Evolutionary conservation across 2,113 vertebrate species (phyloP).

Genomic region (Atlantisia rogersi): DNA sequence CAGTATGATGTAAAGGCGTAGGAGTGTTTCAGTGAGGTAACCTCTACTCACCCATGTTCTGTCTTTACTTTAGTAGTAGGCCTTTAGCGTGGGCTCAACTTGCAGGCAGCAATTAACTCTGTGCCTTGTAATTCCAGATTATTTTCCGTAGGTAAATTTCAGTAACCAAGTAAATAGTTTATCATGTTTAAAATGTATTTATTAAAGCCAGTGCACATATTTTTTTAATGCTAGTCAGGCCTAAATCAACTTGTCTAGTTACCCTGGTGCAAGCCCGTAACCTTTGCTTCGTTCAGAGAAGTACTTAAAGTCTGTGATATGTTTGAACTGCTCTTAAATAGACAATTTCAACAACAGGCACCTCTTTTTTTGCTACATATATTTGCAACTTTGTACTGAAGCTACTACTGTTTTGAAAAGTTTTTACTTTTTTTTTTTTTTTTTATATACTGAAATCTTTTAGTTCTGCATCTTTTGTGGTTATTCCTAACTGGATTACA

Average conservation of each 20-base stretch:
- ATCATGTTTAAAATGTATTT: constrained; percentile 53
- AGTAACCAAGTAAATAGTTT: constrained; percentile 47
- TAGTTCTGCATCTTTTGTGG: not conserved
- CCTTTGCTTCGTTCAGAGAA: constrained; percentile 43
- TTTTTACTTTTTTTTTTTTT: constrained; percentile 56
- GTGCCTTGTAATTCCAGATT: constrained; percentile 57
- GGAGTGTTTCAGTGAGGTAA: not conserved
- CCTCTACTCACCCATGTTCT: not conserved
- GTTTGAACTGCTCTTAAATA: constrained; percentile 31
- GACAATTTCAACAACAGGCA: constrained; percentile 1
- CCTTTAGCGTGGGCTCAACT: not conserved
- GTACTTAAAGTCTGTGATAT: not conserved
- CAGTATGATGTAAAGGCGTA: not conserved
- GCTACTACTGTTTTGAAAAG: constrained; percentile 51
- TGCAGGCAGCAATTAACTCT: constrained; percentile 39
- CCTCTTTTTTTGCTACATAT: not conserved
- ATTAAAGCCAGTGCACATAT: constrained; percentile 46
- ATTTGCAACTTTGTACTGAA: constrained; percentile 54
- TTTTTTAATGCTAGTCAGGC: not conserved
- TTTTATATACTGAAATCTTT: constrained; percentile 35
- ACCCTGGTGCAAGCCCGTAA: constrained; percentile 3
- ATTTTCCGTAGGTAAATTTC: constrained; percentile 42
- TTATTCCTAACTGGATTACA: constrained; percentile 27
- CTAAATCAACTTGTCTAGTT: constrained; percentile 6
- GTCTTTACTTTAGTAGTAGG: constrained; percentile 20